Evolutionary conservation across 2,113 vertebrate genomes (phyloP), one percentile per base, ranked within the genome.

Genomic region (Lophura nycthemera): DNA sequence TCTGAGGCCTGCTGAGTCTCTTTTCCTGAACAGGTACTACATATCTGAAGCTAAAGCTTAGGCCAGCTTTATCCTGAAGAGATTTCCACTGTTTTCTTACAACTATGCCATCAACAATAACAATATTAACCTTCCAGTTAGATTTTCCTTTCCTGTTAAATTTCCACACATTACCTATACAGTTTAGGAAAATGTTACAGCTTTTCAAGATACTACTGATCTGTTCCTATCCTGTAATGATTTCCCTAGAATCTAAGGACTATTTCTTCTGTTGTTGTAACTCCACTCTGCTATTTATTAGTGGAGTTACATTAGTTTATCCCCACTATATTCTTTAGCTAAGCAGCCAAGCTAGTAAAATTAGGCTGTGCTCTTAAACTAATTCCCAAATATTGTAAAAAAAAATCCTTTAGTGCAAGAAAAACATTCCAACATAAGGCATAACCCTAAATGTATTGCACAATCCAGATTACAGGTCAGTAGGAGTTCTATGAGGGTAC

Each of bases 251-350:
- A 91, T 38, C 85, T 75, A 79, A 89, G 32, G 63, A 15, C 67
- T 89, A 78, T 45, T 64, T 91, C 61, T 90, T 57, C 76, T 57
- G 70, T 86, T 96, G 70, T 86, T 96, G 13, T 71, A 89, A 66
- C 34, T 87, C 78, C 59, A 72, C 34, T 85, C 84, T 81, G 22
- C 75, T 92, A 86, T 88, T 54, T 77, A 76, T 60, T 60, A 60
- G 45, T 5, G 20, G 69, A 94, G 79, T 83, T 71, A 89, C 82
- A 87, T 94, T 63, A 38, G 64, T 83, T 88, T 88, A 25, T 36
- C 69, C 76, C 88, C 76, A 80, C 64, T 95, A 88, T 47, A 81
- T 25, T 54, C 60, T 88, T 90, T 52, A 74, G 45, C 42, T 89
- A 83, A 90, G 40, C 77, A 88, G 36, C 45, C 79, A 86, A 85